Percentiles rank a stretch among this genome's conserved stretches.
phyloP scores from a whole-genome alignment of 2,888 invertebrate genomes.

The Drosophila paranaensis region DNA sequence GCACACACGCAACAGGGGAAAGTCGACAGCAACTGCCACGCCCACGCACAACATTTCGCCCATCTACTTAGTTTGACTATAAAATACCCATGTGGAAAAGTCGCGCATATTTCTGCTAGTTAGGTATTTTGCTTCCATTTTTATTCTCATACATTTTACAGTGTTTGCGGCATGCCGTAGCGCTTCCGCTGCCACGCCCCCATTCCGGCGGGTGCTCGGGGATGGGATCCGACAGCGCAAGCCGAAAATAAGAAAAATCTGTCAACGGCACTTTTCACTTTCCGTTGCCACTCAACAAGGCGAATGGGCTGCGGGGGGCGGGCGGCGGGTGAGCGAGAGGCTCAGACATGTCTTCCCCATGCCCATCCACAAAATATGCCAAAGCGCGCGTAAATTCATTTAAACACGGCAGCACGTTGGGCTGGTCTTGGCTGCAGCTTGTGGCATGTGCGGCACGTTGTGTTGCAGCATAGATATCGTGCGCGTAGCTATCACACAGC shows the following conservation, averaged over 20 bases:
- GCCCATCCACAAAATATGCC: constrained; percentile 65
- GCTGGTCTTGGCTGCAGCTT: constrained; percentile 10
- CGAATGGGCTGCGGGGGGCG: not conserved
- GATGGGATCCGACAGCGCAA: constrained; percentile 41
- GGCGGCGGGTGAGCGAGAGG: not conserved
- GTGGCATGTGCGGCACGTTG: not conserved
- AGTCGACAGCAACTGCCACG: constrained; percentile 10
- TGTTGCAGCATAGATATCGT: constrained; percentile 27
- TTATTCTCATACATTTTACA: constrained; percentile 36
- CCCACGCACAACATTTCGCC: constrained; percentile 15
- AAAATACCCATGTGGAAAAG: constrained; percentile 38
- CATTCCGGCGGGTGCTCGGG: not conserved
- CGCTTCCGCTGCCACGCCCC: constrained; percentile 2
- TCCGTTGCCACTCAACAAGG: constrained; percentile 16
- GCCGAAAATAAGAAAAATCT: constrained; percentile 73
- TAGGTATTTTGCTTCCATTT: constrained; percentile 18
- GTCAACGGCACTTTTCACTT: constrained; percentile 73
- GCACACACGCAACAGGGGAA: not conserved
- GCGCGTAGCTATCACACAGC: constrained; percentile 21
- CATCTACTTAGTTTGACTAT: constrained; percentile 31
- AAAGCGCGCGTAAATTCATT: constrained; percentile 76
- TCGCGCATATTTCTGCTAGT: constrained; percentile 54
- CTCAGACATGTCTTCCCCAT: not conserved
- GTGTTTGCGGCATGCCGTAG: constrained; percentile 45
- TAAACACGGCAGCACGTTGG: constrained; percentile 61